Evolutionary conservation across 2,113 vertebrate species (phyloP).

Genomic region (Oceanodroma tethys): DNA sequence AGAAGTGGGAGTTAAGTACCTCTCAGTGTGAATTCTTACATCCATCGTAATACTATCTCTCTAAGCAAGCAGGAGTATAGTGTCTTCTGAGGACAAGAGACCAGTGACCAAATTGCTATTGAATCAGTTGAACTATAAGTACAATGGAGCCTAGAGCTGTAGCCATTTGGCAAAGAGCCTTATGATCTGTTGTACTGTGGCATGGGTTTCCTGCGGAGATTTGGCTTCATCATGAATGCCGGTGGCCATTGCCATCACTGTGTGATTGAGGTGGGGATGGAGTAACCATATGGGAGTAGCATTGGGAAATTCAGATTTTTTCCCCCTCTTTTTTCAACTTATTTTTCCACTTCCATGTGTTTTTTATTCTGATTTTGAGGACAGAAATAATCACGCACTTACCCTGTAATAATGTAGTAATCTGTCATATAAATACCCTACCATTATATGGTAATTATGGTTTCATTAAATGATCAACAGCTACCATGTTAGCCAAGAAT

Average conservation of each 20-base stretch:
- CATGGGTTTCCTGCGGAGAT: conserved; percentile 29
- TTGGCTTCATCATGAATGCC: conserved; percentile 8
- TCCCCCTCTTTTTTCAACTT: background rate
- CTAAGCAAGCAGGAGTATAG: background rate
- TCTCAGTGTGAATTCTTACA: background rate
- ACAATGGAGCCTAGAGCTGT: conserved; percentile 26
- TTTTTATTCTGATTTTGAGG: conserved; percentile 66
- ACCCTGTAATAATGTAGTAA: conserved; percentile 67
- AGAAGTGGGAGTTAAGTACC: background rate
- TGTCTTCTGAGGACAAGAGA: conserved; percentile 51
- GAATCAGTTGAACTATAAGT: conserved; percentile 26
- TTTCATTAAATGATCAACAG: conserved; percentile 69
- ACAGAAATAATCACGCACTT: conserved; percentile 65
- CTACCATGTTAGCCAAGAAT: conserved; percentile 66
- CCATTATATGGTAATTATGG: conserved; percentile 69
- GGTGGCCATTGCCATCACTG: conserved; percentile 6
- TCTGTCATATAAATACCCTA: conserved; percentile 68
- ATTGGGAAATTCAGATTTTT: background rate
- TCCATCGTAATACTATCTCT: background rate
- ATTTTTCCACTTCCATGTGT: conserved; percentile 56
- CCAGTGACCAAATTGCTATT: conserved; percentile 17
- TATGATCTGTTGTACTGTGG: conserved; percentile 40
- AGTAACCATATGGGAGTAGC: conserved; percentile 38
- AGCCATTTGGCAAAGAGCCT: conserved; percentile 45
- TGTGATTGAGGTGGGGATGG: conserved; percentile 20